Evolutionary conservation across 2,888 invertebrate genomes (phyloP), one percentile per base, ranked within the genome.

Genomic region (Mantis religiosa): DNA sequence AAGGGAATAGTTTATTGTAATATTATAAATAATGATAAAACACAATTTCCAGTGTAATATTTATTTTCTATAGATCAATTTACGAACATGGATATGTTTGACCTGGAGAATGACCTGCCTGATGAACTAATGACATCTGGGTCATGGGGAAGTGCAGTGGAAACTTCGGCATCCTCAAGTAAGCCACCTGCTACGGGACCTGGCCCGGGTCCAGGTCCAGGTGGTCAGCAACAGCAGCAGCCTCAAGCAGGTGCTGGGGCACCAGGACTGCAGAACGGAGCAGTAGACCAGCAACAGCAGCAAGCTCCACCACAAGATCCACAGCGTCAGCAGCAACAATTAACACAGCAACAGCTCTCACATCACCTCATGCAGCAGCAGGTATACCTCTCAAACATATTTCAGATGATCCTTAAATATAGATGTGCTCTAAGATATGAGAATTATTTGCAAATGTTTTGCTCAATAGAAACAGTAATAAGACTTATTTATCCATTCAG

Each of bases 51-150:
- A 71, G 25, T 20, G 54, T 71, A 14, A 71, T 6, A 71, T 71
- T 71, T 71, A 20, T 86, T 28, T 88, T 30, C 28, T 82, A 34
- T 81, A 90, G 88, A 97, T 95, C 96, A 96, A 93, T 96, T 97
- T 93, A 96, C 97, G 91, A 97, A 96, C 94, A 96, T 96, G 93
- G 97, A 97, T 93, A 97, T 97, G 95, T 97, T 97, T 93, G 97
- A 97, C 94, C 95, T 98, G 93, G 98, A 98, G 94, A 97, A 98
- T 94, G 97, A 98, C 93, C 95, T 98, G 92, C 98, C 98, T 85
- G 98, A 98, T 94, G 98, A 98, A 93, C 94, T 98, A 91, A 97
- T 98, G 93, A 95, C 95, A 88, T 95, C 96, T 89, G 95, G 96
- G 91, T 92, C 93, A 84, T 97, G 97, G 97, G 96, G 96, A 90